Evolutionary conservation across 2,113 vertebrate genomes (phyloP).

Genomic region (Clarias macrocephalus): DNA sequence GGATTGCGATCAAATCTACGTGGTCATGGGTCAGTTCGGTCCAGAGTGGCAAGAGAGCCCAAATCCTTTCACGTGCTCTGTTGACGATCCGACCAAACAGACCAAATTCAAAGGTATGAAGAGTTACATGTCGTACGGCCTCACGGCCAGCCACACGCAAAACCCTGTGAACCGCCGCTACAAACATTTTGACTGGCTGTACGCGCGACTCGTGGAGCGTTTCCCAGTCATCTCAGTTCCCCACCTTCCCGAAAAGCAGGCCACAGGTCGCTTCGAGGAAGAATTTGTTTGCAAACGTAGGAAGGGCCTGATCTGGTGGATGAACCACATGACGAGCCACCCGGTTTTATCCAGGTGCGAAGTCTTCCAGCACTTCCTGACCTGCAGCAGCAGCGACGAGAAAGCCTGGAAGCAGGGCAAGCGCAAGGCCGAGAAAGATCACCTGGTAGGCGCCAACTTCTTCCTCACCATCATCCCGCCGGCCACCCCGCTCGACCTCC

Average conservation of each 20-base stretch:
- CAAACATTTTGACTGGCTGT: constrained; percentile 98
- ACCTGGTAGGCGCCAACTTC: constrained; percentile 93
- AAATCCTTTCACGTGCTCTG: constrained; percentile 87
- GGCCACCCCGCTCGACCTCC: constrained; percentile 81
- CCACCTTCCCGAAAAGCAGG: constrained; percentile 94
- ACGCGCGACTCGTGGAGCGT: constrained; percentile 87
- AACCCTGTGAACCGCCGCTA: constrained; percentile 91
- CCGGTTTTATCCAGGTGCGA: constrained; percentile 90
- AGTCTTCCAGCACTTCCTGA: constrained; percentile 95
- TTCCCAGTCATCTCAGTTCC: constrained; percentile 96
- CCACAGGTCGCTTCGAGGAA: constrained; percentile 94
- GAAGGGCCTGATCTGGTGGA: constrained; percentile 96
- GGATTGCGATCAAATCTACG: constrained; percentile 88
- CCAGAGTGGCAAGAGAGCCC: constrained; percentile 96
- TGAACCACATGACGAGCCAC: constrained; percentile 98
- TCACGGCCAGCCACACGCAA: constrained; percentile 89
- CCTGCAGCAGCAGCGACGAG: constrained; percentile 83
- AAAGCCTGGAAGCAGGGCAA: constrained; percentile 98
- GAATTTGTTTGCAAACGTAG: constrained; percentile 96
- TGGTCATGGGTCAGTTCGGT: constrained; percentile 83
- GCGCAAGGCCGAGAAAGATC: constrained; percentile 91
- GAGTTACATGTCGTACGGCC: constrained; percentile 94
- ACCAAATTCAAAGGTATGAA: constrained; percentile 99
- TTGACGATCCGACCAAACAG: constrained; percentile 97
- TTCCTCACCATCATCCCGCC: constrained; percentile 92